Evolutionary conservation across 30 jellyfish, hydroid and myxozoan genomes (phyloP).

Genomic region (Chrysaora quinquecirrha): DNA sequence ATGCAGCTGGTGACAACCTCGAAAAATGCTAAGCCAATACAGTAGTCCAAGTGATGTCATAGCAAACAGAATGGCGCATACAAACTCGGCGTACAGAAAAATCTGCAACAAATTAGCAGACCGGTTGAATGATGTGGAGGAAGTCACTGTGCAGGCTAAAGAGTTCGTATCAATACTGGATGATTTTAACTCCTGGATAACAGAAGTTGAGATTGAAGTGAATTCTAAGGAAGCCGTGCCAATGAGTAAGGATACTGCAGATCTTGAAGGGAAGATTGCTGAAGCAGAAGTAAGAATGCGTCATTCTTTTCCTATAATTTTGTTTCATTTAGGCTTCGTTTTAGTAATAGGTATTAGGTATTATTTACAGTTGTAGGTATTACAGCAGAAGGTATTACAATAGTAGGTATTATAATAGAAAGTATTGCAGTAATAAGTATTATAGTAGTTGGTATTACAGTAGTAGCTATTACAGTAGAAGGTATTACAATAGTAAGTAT

Average conservation of each 20-base stretch:
- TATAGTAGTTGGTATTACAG: too few relatives aligned
- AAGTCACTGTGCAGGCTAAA: conserved; percentile 73
- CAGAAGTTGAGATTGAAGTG: conserved; percentile 29
- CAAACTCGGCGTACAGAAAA: conserved; percentile 49
- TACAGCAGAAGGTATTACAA: too few relatives aligned
- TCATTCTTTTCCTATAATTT: too few relatives aligned
- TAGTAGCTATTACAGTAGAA: too few relatives aligned
- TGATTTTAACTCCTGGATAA: conserved; percentile 47
- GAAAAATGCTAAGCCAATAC: conserved; percentile 46
- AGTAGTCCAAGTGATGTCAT: conserved; percentile 54
- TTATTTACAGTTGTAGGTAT: too few relatives aligned
- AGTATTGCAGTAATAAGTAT: too few relatives aligned
- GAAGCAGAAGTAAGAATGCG: background rate
- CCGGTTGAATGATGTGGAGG: conserved; percentile 66
- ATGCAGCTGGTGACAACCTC: conserved; percentile 56
- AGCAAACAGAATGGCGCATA: conserved; percentile 18
- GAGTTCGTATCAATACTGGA: conserved; percentile 47
- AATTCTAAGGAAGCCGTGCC: conserved; percentile 35
- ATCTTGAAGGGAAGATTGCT: conserved; percentile 12
- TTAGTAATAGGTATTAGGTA: too few relatives aligned
- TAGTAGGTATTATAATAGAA: too few relatives aligned
- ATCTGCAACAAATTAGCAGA: conserved; percentile 47
- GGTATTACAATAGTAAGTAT: too few relatives aligned
- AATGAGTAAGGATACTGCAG: conserved; percentile 30
- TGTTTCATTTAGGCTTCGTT: background rate